These are phyloP conservation scores for Hycleus phaleratus DNA, from an alignment of 1,140 invertebrate genomes.

Conservation along the genomic window DNA sequence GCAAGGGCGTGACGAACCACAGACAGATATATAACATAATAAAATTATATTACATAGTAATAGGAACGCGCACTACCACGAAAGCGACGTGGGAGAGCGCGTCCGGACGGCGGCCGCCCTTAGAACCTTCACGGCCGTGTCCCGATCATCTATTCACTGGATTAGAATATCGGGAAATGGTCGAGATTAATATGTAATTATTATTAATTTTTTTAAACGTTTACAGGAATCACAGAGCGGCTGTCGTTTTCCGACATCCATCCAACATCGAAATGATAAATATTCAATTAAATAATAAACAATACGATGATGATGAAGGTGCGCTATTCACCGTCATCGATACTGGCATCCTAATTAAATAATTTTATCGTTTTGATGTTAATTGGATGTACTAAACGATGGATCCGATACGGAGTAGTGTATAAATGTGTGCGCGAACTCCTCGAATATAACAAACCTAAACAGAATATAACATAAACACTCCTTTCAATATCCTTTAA, in stretches of 20 bases:
- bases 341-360: too few relatives aligned
- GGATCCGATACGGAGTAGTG: constrained; percentile 40
- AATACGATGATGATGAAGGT: not conserved
- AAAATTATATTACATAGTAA: constrained; percentile 34
- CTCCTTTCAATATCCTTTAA: too few relatives aligned
- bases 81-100: constrained; percentile 15
- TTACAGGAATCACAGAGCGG: not conserved
- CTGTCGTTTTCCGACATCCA: not conserved
- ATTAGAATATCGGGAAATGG: constrained; percentile 11
- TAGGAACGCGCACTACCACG: constrained; percentile 27
- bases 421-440: constrained; percentile 38
- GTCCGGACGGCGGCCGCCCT: constrained; percentile 11
- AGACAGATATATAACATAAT: constrained; percentile 26
- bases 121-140: not conserved
- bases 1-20: constrained; percentile 35
- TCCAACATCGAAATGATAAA: not conserved
- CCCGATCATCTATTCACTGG: not conserved
- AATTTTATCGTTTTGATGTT: too few relatives aligned
- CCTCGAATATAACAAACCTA: constrained; percentile 26
- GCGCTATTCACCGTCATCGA: not conserved
- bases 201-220: not conserved
- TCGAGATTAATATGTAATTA: not conserved
- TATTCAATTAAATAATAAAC: too few relatives aligned
- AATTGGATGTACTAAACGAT: constrained; percentile 1
- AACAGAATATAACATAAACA: not conserved